Conservation (phyloP, 2,113 vertebrate genomes). For the Hyperoodon ampullatus region DNA sequence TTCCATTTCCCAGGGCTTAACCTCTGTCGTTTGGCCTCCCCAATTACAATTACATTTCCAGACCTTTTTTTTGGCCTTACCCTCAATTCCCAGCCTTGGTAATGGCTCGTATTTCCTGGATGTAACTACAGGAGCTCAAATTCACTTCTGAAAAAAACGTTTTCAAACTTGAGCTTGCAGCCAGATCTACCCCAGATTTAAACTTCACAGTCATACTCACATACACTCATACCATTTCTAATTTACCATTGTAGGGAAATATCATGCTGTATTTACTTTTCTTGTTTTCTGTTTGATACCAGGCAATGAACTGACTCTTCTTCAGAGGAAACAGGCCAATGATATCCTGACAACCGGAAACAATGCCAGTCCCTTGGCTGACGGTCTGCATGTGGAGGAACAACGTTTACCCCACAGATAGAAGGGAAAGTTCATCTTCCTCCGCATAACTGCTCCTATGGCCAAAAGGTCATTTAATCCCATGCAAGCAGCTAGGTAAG, state of each 20-base stretch:
- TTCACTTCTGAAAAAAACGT: conserved; percentile 61
- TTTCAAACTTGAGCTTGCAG: conserved; percentile 62
- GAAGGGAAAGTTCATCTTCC: conserved; percentile 64
- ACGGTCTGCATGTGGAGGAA: neutral
- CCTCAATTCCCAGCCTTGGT: conserved; percentile 78
- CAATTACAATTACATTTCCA: conserved; percentile 81
- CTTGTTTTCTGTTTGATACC: conserved; percentile 37
- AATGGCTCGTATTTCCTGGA: conserved; percentile 79
- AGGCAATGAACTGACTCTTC: conserved; percentile 51
- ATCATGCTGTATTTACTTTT: conserved; percentile 58
- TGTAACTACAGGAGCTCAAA: conserved; percentile 79
- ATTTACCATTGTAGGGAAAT: conserved; percentile 58
- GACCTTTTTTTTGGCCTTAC: conserved; percentile 62
- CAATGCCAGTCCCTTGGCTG: neutral
- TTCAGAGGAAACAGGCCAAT: conserved; percentile 44
- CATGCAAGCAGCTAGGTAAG: conserved; percentile 61
- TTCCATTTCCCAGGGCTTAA: conserved; percentile 77
- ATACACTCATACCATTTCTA: conserved; percentile 46
- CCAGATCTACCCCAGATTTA: conserved; percentile 59
- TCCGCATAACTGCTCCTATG: neutral
- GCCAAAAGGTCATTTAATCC: conserved; percentile 70
- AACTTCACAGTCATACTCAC: conserved; percentile 45
- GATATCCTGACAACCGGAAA: conserved; percentile 63
- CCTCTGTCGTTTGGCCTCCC: conserved; percentile 72
- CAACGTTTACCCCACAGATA: conserved; percentile 57